These are phyloP conservation scores for Myxocyprinus asiaticus DNA, from an alignment of 2,113 vertebrate genomes.

Conservation along the genomic window DNA sequence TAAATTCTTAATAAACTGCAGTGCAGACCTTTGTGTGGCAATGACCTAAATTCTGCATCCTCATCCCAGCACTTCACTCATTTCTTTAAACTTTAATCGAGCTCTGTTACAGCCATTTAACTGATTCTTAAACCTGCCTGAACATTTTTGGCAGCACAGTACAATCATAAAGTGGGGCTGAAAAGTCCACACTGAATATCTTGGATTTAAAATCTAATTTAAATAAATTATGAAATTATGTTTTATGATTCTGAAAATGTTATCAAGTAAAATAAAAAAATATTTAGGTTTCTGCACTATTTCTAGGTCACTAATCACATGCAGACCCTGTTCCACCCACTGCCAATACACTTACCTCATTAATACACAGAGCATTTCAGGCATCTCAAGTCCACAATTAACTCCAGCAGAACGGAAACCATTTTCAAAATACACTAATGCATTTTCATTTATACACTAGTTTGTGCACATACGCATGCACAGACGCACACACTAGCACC, in stretches of 20 bases:
- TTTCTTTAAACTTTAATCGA: constrained; percentile 71
- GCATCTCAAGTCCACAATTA: constrained; percentile 50
- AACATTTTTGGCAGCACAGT: constrained; percentile 44
- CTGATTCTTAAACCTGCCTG: constrained; percentile 33
- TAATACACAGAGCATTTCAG: constrained; percentile 67
- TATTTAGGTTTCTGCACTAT: too few species aligned
- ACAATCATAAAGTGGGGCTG: too few species aligned
- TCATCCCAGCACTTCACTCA: constrained; percentile 61
- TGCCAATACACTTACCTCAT: constrained; percentile 68
- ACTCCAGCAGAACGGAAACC: constrained; percentile 1
- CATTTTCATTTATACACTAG: too few species aligned
- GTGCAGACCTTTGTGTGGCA: constrained; percentile 74
- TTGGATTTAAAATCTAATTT: too few species aligned
- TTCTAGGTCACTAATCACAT: constrained; percentile 32
- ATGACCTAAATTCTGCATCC: constrained; percentile 73
- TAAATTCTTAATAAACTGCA: constrained; percentile 82
- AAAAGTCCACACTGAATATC: too few species aligned
- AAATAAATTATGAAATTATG: too few species aligned
- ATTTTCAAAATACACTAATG: too few species aligned
- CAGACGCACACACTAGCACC: constrained; percentile 37
- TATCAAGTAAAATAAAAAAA: too few species aligned
- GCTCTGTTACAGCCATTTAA: constrained; percentile 69
- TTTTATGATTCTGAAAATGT: too few species aligned
- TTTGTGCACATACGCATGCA: too few species aligned
- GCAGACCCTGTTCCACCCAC: constrained; percentile 54